phyloP scores from a whole-genome alignment of 2,888 invertebrate species.

The Drosophila mimica region DNA sequence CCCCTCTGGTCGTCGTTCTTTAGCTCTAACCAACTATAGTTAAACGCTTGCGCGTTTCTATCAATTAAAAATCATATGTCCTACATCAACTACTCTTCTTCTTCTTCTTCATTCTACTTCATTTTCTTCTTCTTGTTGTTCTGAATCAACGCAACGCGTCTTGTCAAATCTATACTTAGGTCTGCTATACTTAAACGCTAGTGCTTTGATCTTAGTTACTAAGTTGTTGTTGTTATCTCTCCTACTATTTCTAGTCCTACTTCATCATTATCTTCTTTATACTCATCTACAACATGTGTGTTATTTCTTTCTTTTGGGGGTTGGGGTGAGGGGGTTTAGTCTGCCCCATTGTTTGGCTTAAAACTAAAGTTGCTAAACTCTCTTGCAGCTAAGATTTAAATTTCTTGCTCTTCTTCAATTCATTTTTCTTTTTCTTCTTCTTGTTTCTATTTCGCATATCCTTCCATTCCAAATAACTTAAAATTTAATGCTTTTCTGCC shows the following conservation, averaged over 20 bases:
- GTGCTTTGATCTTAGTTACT: slow-evolving; percentile 71
- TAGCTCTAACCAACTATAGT: slow-evolving; percentile 47
- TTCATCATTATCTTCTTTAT: slow-evolving; percentile 17
- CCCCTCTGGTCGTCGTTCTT: slow-evolving; percentile 6
- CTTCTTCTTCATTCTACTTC: slow-evolving; percentile 18
- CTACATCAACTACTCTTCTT: slow-evolving; percentile 42
- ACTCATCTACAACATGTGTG: slow-evolving; percentile 41
- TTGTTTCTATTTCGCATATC: not conserved
- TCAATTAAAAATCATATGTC: slow-evolving; percentile 65
- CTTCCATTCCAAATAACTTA: slow-evolving; percentile 59
- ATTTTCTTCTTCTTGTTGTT: not conserved
- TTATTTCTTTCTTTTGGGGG: slow-evolving; percentile 1
- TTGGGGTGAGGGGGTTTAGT: slow-evolving; percentile 16
- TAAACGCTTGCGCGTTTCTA: slow-evolving; percentile 43
- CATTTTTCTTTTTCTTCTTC: slow-evolving; percentile 7
- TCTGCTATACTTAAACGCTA: slow-evolving; percentile 66
- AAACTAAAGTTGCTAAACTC: slow-evolving; percentile 44
- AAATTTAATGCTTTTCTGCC: slow-evolving; percentile 49
- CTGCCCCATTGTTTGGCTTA: slow-evolving; percentile 36
- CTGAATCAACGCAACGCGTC: slow-evolving; percentile 44
- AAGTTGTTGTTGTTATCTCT: slow-evolving; percentile 45
- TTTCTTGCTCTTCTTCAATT: slow-evolving; percentile 30
- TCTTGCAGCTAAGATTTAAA: slow-evolving; percentile 47
- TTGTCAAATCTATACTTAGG: slow-evolving; percentile 58
- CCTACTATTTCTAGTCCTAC: slow-evolving; percentile 45